Evolutionary conservation across 2,113 vertebrate species (phyloP), one percentile per base, ranked within the genome.

Genomic region (Nesoenas mayeri): DNA sequence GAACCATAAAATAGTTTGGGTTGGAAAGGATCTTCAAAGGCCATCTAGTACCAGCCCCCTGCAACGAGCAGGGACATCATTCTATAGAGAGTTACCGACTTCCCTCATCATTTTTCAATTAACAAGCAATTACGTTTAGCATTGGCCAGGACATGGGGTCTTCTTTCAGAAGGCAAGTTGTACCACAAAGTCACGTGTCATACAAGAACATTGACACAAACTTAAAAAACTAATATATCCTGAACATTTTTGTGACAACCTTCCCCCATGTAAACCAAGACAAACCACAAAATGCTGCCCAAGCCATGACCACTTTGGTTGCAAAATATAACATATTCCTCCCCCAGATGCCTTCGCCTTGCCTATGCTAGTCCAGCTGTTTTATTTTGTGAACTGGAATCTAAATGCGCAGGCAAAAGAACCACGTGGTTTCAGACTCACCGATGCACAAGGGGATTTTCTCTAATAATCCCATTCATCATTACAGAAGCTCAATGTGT

Each of bases 401-500:
- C 48, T 65, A 8, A 74, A 21, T 1, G 53, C 84, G 61, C 0
- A 87, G 84, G 56, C 69, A 51, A 50, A 88, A 83, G 80, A 83
- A 69, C 32, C 20, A 7, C 15, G 15, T 8, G 44, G 44, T 24
- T 72, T 64, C 22, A 67, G 51, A 67, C 34, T 26, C 44, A 2
- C 48, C 1, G 2, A 34, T 8, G 79, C 91, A 54, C 78, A 9
- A 19, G 40, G 60, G 91, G 81, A 85, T 96, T 93, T 89, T 57
- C 87, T 61, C 74, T 47, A 75, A 71, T 85, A 89, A 92, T 91
- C 87, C 87, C 71, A 54, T 79, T 72, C 77, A 53, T 89, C 89
- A 66, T 66, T 71, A 88, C 79, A 9, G 93, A 85, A 95, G 95
- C 93, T 85, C 3, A 54, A 91, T 54, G 85, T 82, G 91, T 32